These are phyloP conservation scores for Rhinella marina DNA, from an alignment of 2,797 vertebrate genomes.

Conservation along the genomic window DNA sequence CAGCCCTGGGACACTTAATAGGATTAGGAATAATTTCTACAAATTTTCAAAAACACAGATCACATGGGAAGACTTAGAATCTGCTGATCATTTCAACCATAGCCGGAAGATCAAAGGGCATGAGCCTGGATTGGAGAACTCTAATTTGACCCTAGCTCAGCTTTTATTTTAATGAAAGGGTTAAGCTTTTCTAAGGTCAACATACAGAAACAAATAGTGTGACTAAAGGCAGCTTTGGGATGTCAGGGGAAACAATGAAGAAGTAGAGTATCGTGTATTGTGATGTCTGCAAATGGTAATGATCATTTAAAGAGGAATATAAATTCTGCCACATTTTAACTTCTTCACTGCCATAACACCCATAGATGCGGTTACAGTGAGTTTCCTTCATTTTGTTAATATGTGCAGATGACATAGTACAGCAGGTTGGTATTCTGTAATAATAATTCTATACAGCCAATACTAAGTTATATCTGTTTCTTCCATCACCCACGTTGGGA, in stretches of 20 bases:
- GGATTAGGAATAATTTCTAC: conserved; percentile 99
- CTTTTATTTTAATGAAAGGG: conserved; percentile 97
- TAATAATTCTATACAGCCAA: background rate
- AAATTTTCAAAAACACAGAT: conserved; percentile 99
- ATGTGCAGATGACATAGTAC: background rate
- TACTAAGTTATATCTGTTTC: background rate
- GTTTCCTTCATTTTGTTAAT: background rate
- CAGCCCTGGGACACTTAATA: conserved; percentile 90
- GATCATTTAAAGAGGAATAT: conserved; percentile 25
- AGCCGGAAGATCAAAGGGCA: conserved; percentile 97
- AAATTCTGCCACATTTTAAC: conserved; percentile 16
- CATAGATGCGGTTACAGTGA: background rate
- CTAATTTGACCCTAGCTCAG: conserved; percentile 94
- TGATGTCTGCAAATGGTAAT: conserved; percentile 44
- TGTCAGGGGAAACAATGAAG: conserved; percentile 60
- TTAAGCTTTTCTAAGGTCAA: conserved; percentile 99
- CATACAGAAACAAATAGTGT: conserved; percentile 97
- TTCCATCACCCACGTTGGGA: background rate
- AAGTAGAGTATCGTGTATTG: conserved; percentile 32
- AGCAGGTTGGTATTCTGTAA: background rate
- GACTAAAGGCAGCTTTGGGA: conserved; percentile 88
- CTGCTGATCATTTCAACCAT: conserved; percentile 97
- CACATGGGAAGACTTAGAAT: conserved; percentile 97
- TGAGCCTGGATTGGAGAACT: conserved; percentile 80
- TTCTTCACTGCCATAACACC: background rate